Base-by-base conservation (phyloP, 2,888 invertebrate species). In the Oegoconia quadripuncta region DNA sequence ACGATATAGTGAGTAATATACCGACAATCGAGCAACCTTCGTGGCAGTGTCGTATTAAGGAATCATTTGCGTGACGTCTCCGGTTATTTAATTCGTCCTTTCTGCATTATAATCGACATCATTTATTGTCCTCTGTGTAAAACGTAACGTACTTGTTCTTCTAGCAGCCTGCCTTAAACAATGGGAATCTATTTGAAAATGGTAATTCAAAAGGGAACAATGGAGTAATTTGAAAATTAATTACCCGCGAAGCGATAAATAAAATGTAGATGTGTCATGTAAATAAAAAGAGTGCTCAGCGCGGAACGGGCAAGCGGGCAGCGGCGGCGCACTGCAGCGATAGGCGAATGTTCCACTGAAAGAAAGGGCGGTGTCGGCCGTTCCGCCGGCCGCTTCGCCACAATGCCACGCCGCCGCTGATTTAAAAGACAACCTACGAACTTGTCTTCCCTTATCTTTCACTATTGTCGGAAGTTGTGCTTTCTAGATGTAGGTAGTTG, bases 201-300 rank as follows among this genome's bases (percentile, higher is more conserved):
- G 41, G 40, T 18, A 36, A 41, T 40, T n/a, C n/a, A n/a, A 23
- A 47, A 43, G 50, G 50, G 60, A 73, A 78, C 72, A 76, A 73
- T 66, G 63, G 67, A 59, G 62, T 74, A 64, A 68, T 73, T 76
- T 69, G 58, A 65, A 74, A 79, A 69, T 81, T 79, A 82, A 84
- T 76, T 78, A 62, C 67, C 79, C 81, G 70, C 69, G 64, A 74
- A 77, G 76, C 68, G 66, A 80, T 83, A 80, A 83, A 83, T 79
- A 77, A 61, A 64, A 62, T 44, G 66, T 73, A 67, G 62, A 68
- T 72, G 72, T 74, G 75, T 71, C 76, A 74, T 69, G 70, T 73
- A 74, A 74, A 81, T 74, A 77, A 74, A 75, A 74, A 67, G 63
- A 63, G 64, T 64, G 61, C 48, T 44, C 61, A 59, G 60, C 59